Evolutionary conservation across 1,140 invertebrate genomes (phyloP), one percentile per base, ranked within the genome.

Genomic region (Lethocerus indicus): DNA sequence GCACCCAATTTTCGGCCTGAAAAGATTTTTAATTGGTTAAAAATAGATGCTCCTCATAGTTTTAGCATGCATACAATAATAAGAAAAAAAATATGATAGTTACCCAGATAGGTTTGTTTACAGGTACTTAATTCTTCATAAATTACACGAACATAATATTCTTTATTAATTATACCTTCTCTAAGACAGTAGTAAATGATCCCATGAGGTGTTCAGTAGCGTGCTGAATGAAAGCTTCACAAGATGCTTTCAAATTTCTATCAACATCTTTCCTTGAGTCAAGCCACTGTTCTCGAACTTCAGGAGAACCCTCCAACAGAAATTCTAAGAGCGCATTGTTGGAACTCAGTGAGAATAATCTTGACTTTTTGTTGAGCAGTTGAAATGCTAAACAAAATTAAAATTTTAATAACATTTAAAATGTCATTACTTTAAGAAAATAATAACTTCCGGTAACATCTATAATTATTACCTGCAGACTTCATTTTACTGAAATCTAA

Each of bases 181-280:
- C 77, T 16, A 90, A 61, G 57, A 89, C 81, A 42, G 68, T 67
- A 21, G 80, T 66, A 3, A 92, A 60, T 0, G 82, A 79, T 32
- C 76, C 78, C 27, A 81, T 75, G n/a, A 95, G 66, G 39, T 80
- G 63, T 29, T 79, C 74, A 0, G 88, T 84, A 0, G 81, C 74
- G 62, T 88, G 74, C 40, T 78, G 75, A 39, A 98, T 96, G 55
- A 95, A 88, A 28, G 70, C 70, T 62, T 96, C 91, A 68, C 93
- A 98, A n/a, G 83, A 79, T 13, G 68, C 71, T 67, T 96, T 97
- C 44, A 98, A 65, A 58, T 90, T 85, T 21, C 81, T 76, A 60
- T 97, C 92, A 1, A 96, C 90, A 59, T 95, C 89, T 64, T 92
- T 90, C 53, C 92, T 79, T 0, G 91, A 96, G 63, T 97, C 92